Evolutionary conservation across 2,888 invertebrate species (phyloP).

Genomic region (Andrena chrysosceles): DNA sequence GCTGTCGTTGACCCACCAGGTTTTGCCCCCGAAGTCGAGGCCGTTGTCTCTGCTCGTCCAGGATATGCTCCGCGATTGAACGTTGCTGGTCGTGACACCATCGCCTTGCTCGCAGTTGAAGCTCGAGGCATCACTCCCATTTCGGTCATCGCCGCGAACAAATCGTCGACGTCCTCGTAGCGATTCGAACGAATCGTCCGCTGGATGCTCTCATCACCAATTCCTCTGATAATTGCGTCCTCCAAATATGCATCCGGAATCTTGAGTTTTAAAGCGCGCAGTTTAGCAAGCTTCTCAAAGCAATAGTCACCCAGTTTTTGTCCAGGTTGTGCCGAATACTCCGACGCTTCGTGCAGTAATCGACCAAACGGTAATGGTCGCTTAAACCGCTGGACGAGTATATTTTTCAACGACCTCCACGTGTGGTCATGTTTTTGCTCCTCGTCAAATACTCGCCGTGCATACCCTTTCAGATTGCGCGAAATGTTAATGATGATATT

Average conservation of each 20-base stretch:
- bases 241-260: neutral
- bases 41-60: neutral
- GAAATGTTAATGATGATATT: no score
- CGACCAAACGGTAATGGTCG: no score
- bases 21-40: neutral
- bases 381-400: no score
- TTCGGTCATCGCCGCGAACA: neutral
- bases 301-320: constrained; percentile 11
- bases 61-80: neutral
- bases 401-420: no score
- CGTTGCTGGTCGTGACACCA: neutral
- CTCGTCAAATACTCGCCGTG: no score
- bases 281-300: neutral
- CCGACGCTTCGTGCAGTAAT: no score
- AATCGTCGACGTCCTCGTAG: neutral
- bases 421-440: no score
- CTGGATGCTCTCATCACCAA: neutral
- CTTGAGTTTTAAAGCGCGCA: neutral
- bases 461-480: no score
- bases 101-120: neutral
- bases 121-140: neutral
- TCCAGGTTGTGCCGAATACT: neutral
- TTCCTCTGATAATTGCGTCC: neutral
- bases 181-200: neutral
- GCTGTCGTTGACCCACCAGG: neutral